Evolutionary conservation across 2,888 invertebrate genomes (phyloP), one percentile per base, ranked within the genome.

Genomic region (Acleris emargana): DNA sequence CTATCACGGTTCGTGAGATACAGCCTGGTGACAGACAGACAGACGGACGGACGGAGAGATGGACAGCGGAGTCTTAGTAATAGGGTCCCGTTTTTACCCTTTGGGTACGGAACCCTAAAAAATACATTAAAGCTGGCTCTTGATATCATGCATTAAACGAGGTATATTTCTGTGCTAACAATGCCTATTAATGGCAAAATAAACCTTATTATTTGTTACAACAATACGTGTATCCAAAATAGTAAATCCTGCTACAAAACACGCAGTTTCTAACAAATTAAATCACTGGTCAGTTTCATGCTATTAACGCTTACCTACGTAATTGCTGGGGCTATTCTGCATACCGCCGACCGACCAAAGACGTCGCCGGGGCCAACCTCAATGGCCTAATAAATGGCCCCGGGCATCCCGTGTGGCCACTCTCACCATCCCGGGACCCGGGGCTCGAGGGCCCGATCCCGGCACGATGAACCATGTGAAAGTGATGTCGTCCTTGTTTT

Each of bases 361-460:
- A 67, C 64, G 66, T 58, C 60, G 67, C 42, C 62, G 54, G 57
- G 63, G 61, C 38, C 66, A 57, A 63, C 61, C 70, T 67, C 69
- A 67, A 71, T 69, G 61, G 67, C 64, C 68, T 67, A 63, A 70
- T 71, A 72, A 72, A 71, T 69, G 71, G 55, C 55, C 66, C 62
- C 66, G 32, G 64, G 43, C 55, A 60, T 63, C 67, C 70, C 67
- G 50, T 50, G 70, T 64, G 68, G 68, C 62, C 67, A 69, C 68
- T 70, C 68, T 51, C 52, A 18, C 64, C 64, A 60, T 70, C 67
- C 58, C 66, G 63, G 63, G 45, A 38, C 25, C 60, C 53, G 38
- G 17, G 53, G 61, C 42, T 38, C 53, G 22, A 43, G 16, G 42
- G 18, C 50, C 25, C 47, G 43, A 62, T 57, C 18, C 50, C 47